These are phyloP conservation scores for Cliona cf. orientalis DNA, from an alignment of 37 sponge, comb jelly and placozoan genomes.

Conservation along the genomic window DNA sequence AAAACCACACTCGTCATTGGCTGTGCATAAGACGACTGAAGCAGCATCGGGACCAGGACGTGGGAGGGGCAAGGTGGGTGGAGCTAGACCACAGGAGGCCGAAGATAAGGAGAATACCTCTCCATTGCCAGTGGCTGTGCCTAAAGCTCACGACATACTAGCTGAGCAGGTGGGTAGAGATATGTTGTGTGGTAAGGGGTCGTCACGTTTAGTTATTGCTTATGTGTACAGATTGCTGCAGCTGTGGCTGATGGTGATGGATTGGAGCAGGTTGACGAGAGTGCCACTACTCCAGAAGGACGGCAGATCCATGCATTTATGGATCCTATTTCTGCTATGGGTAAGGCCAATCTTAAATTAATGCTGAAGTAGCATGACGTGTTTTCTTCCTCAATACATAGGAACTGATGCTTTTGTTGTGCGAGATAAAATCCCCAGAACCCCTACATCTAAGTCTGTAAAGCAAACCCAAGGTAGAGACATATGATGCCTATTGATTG, in stretches of 20 bases:
- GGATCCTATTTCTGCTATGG: conserved; percentile 51
- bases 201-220: not conserved
- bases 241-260: conserved; percentile 18
- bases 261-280: not conserved
- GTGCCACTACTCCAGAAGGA: not conserved
- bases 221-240: conserved; percentile 33
- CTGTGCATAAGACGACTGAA: not conserved
- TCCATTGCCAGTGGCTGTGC: not conserved
- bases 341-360: conserved; percentile 4
- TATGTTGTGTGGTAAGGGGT: not conserved
- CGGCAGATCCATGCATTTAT: conserved; percentile 35
- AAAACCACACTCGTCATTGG: not conserved
- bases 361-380: not conserved
- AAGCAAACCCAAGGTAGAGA: too few relatives aligned
- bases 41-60: too few relatives aligned
- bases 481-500: too few relatives aligned
- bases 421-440: conserved; percentile 42
- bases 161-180: conserved; percentile 67
- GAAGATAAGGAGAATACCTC: not conserved
- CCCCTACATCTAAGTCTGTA: too few relatives aligned
- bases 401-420: conserved; percentile 52
- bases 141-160: conserved; percentile 36
- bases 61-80: too few relatives aligned
- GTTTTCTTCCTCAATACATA: not conserved
- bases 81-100: too few relatives aligned